phyloP scores from a whole-genome alignment of 2,888 invertebrate genomes.

The Ischnura elegans region DNA sequence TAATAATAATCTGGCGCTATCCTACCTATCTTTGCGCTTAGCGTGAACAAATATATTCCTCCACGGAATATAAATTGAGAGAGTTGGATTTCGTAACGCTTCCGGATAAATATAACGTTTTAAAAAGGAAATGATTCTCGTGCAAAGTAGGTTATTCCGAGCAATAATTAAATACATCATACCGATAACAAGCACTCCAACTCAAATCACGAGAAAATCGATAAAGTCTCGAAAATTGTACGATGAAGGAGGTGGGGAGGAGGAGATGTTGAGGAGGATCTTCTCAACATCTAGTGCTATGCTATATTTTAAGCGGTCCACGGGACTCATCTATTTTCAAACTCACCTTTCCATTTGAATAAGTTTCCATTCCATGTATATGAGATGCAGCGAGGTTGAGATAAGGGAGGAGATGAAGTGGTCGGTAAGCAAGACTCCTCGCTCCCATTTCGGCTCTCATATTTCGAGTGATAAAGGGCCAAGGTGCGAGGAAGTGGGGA shows the following conservation, averaged over 20 bases:
- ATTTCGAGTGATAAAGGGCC: neutral
- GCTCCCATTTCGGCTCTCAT: neutral
- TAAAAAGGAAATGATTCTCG: too few relatives aligned
- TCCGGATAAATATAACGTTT: too few relatives aligned
- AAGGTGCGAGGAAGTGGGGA: neutral
- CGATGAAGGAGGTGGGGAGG: neutral
- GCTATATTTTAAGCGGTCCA: neutral
- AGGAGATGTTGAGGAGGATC: neutral
- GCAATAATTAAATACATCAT: too few relatives aligned
- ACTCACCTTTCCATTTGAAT: neutral
- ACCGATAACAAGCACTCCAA: too few relatives aligned
- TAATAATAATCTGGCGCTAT: too few relatives aligned
- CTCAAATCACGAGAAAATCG: too few relatives aligned
- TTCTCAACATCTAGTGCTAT: neutral
- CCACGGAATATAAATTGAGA: too few relatives aligned
- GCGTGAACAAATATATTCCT: too few relatives aligned
- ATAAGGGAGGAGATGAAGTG: constrained; percentile 17
- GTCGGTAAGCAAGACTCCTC: neutral
- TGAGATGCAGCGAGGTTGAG: neutral
- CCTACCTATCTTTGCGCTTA: too few relatives aligned
- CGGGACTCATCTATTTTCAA: neutral
- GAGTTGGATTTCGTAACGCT: too few relatives aligned
- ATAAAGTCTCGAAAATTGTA: neutral
- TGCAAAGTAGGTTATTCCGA: too few relatives aligned
- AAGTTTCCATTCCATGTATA: neutral